phyloP scores from a whole-genome alignment of 37 sponge, comb jelly and placozoan genomes.

The Tethya wilhelma region DNA sequence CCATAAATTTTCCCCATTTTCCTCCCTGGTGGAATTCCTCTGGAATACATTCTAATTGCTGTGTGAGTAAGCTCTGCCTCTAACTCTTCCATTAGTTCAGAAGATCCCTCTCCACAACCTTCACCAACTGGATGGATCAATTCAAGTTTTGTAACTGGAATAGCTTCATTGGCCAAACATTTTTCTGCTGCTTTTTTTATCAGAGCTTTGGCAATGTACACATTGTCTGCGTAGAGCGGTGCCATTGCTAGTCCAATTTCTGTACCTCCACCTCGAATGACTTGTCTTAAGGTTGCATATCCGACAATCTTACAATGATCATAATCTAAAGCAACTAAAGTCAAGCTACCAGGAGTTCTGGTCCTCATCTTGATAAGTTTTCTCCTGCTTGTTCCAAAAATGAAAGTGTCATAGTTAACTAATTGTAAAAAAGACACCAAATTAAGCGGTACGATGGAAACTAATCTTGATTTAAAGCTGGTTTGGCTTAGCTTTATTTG shows the following conservation, averaged over 20 bases:
- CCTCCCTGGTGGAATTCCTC: background rate
- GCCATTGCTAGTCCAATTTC: no score
- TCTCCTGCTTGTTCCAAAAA: background rate
- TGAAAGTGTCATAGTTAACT: no score
- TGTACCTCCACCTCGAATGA: no score
- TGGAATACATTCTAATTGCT: background rate
- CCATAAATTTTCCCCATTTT: background rate
- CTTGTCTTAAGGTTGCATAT: background rate
- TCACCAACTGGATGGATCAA: constrained; percentile 1
- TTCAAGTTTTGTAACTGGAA: constrained; percentile 4
- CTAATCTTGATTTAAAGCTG: no score
- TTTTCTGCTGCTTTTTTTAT: constrained; percentile 2
- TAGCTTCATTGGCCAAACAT: background rate
- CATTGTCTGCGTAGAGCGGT: background rate
- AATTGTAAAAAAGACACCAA: background rate
- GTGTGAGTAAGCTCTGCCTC: constrained; percentile 5
- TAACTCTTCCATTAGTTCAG: no score
- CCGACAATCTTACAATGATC: background rate
- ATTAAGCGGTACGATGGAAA: no score
- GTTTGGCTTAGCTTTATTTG: no score
- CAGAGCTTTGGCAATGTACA: no score
- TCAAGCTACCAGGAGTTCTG: background rate
- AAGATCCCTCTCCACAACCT: constrained; percentile 3
- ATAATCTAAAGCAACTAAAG: background rate
- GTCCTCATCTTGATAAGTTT: background rate